These are phyloP conservation scores for Clostera curtula DNA, from an alignment of 2,888 invertebrate species.

Conservation along the genomic window DNA sequence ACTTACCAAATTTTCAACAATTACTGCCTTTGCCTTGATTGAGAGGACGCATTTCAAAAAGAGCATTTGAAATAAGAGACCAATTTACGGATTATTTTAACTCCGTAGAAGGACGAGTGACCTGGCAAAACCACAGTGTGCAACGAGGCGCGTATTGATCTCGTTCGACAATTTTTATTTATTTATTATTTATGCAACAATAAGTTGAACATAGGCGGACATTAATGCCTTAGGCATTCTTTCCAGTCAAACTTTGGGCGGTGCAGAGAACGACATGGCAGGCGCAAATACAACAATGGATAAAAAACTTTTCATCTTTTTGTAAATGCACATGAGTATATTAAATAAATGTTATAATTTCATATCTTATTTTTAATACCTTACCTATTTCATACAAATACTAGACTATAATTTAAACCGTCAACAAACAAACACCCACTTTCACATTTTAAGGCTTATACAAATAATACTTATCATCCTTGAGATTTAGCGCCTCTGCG, in stretches of 20 bases:
- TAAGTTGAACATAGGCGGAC: no score
- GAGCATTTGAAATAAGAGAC: constrained; percentile 5
- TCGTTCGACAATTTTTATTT: constrained; percentile 2
- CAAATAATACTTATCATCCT: constrained; percentile 3
- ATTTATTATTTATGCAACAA: no score
- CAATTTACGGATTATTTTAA: constrained; percentile 6
- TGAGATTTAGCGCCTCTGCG: constrained; percentile 4
- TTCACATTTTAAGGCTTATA: neutral
- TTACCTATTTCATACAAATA: neutral
- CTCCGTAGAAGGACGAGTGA: constrained; percentile 6
- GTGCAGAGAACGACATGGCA: no score
- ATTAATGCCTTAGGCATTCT: no score
- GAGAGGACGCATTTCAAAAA: constrained; percentile 1
- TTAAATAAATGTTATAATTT: constrained; percentile 2
- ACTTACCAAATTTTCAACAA: constrained; percentile 1
- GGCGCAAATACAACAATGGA: constrained; percentile 2
- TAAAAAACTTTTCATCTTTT: neutral
- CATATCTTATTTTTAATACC: constrained; percentile 1
- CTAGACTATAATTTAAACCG: neutral
- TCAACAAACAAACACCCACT: constrained; percentile 1
- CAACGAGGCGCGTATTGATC: constrained; percentile 2
- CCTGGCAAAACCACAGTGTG: constrained; percentile 3
- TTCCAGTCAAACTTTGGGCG: no score
- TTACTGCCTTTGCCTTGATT: neutral
- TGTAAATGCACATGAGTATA: neutral